These are phyloP conservation scores for Hestina assimilis DNA, from an alignment of 1,140 invertebrate genomes.

Conservation along the genomic window DNA sequence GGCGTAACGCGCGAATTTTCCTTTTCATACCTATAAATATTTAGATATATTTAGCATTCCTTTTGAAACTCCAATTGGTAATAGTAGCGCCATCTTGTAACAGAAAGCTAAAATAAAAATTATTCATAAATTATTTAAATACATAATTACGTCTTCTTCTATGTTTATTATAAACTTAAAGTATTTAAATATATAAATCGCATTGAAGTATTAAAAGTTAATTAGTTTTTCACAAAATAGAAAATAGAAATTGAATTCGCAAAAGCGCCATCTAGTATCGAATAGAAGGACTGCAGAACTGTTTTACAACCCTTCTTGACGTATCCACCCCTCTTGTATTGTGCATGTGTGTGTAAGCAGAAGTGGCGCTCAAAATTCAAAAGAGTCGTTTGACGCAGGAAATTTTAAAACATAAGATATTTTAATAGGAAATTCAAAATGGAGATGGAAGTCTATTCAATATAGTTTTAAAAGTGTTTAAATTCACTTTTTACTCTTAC, in stretches of 20 bases:
- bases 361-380: conserved; percentile 58
- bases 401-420: conserved; percentile 23
- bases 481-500: neutral
- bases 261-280: conserved; percentile 44
- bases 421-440: conserved; percentile 2
- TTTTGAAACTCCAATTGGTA: conserved; percentile 9
- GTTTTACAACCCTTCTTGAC: conserved; percentile 45
- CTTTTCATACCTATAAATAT: conserved; percentile 13
- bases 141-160: too few species aligned
- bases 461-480: neutral
- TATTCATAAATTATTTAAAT: neutral
- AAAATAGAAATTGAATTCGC: too few species aligned
- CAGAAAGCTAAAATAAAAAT: neutral
- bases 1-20: conserved; percentile 36
- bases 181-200: too few species aligned
- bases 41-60: conserved; percentile 1
- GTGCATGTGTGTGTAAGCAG: conserved; percentile 49
- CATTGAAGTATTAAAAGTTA: too few species aligned
- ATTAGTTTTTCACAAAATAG: too few species aligned
- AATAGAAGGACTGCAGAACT: conserved; percentile 46
- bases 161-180: too few species aligned
- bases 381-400: conserved; percentile 28
- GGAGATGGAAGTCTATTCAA: neutral
- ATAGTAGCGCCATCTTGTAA: conserved; percentile 48
- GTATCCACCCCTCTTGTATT: conserved; percentile 10